phyloP scores from a whole-genome alignment of 1,140 invertebrate species.

The Caenorhabditis elegans region WBcel235 BX284605.5:7691501-7692000 shows the following conservation, averaged over 20 bases:
- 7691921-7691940: no score
- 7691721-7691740: no score
- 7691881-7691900: not conserved
- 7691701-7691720: no score
- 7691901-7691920: no score
- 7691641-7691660: not conserved
- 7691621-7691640: not conserved
- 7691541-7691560: not conserved
- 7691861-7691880: not conserved
- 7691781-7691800: not conserved
- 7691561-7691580: not conserved
- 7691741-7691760: no score
- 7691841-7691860: not conserved
- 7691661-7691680: no score
- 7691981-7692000: no score
- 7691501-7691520: not conserved
- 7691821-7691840: not conserved
- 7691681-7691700: no score
- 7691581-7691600: not conserved
- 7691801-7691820: not conserved
- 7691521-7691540: not conserved
- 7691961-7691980: no score
- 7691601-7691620: not conserved
- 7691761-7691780: not conserved
- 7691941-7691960: no score